phyloP scores from a whole-genome alignment of 2,797 vertebrate genomes.

The Neoniphon sammara region DNA sequence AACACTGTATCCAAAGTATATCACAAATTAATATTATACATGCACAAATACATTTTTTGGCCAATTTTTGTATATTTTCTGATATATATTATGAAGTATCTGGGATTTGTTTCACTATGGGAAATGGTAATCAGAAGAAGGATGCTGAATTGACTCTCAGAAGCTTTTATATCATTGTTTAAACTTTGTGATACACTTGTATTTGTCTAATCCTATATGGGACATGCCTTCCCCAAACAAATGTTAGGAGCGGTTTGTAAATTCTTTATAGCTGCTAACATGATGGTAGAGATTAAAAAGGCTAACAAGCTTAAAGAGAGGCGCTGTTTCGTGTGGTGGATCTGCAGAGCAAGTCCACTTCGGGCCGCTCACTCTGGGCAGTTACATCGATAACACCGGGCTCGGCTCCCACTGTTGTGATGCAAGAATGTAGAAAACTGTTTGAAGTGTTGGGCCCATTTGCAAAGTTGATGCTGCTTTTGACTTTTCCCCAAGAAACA shows the following conservation, averaged over 20 bases:
- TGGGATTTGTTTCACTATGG: neutral
- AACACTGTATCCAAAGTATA: no score
- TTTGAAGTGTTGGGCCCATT: constrained; percentile 24
- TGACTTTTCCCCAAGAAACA: constrained; percentile 44
- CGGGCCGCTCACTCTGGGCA: constrained; percentile 25
- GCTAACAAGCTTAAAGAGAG: neutral
- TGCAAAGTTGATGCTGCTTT: constrained; percentile 25
- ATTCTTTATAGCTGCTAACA: no score
- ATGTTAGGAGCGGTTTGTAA: no score
- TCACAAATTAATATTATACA: no score
- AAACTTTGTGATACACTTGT: no score
- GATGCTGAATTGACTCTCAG: neutral
- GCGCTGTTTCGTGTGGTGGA: neutral
- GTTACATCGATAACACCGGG: constrained; percentile 11
- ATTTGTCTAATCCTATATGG: no score
- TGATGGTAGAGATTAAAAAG: neutral
- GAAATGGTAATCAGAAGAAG: neutral
- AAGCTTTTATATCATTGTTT: no score
- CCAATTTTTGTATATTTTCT: no score
- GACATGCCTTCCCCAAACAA: neutral
- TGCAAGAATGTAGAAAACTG: constrained; percentile 33
- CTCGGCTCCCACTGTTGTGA: constrained; percentile 33
- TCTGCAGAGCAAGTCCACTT: no score
- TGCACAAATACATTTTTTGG: no score
- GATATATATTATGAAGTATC: no score